Conservation (phyloP, 2,888 invertebrate genomes). For the Melinaea menophilus region DNA sequence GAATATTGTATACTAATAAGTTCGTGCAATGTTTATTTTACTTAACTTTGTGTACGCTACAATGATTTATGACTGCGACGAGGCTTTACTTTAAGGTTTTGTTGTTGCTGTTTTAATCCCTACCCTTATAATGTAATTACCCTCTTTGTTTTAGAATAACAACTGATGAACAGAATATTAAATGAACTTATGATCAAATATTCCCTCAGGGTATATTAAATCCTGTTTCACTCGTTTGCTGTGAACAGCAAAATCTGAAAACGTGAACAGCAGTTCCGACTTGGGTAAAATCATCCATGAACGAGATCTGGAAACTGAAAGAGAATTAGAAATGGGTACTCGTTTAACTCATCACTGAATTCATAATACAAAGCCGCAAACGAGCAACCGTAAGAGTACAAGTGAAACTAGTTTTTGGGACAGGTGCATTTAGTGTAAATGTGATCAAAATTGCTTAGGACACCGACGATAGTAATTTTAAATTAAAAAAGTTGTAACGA, state of each 20-base stretch:
- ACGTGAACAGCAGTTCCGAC: too few relatives aligned
- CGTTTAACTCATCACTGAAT: constrained; percentile 12
- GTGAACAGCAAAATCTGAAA: too few relatives aligned
- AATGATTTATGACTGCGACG: too few relatives aligned
- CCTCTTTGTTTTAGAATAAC: too few relatives aligned
- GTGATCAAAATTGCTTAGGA: constrained; percentile 30
- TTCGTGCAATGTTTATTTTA: too few relatives aligned
- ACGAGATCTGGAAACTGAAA: constrained; percentile 32
- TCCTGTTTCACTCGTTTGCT: too few relatives aligned
- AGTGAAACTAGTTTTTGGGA: constrained; percentile 32
- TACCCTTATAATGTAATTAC: not conserved
- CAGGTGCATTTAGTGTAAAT: constrained; percentile 30
- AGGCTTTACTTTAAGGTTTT: too few relatives aligned
- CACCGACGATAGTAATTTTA: constrained; percentile 16
- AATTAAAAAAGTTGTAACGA: constrained; percentile 15
- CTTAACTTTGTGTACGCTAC: too few relatives aligned
- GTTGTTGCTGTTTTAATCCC: not conserved
- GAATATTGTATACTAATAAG: too few relatives aligned
- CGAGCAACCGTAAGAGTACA: constrained; percentile 27
- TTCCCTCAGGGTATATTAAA: not conserved
- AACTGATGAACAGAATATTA: too few relatives aligned
- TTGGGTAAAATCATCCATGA: constrained; percentile 6
- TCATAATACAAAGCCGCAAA: not conserved
- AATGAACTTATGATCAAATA: not conserved
- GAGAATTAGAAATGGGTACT: constrained; percentile 22